Evolutionary conservation across 2,797 vertebrate species (phyloP), one percentile per base, ranked within the genome.

Genomic region (Salarias fasciatus): DNA sequence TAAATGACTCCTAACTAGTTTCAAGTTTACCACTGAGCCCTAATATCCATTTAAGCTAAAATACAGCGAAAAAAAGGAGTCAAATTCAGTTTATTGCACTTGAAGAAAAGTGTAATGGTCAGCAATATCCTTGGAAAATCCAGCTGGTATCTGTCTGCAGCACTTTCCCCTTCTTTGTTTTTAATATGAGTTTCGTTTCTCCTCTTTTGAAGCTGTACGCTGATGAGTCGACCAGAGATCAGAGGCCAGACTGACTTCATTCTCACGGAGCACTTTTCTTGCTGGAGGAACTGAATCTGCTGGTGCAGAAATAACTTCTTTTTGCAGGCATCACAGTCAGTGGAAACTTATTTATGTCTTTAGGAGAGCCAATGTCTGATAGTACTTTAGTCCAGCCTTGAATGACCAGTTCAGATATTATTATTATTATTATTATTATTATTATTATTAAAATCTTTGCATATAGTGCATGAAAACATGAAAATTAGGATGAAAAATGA

Each of bases 161-260:
- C 41, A 33, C 31, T 38, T 41, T 53, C 5, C 13, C 33, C 31
- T 30, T 47, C 28, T 3, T n/a, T 41, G 1, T 48, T 52, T 53
- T 61, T 29, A 8, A 14, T 65, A 35, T 46, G 15, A 55, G 30
- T n/a, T 15, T 42, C n/a, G 33, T 31, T 62, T 11, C 0, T 49
- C 5, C 36, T 6, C 42, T 45, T 58, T 38, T 61, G 3, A 70
- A 61, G 31, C 12, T 11, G 35, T 5, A 4, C 24, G 4, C 6
- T 55, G 11, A 69, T 28, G 47, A 57, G 48, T 12, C 35, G 45
- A 64, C 49, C 44, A 29, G 38, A 28, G 8, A 38, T 18, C 12
- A 18, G 47, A 54, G 51, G 62, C 47, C 11, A 15, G 52, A 55
- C n/a, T 28, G 38, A 40, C 5, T 7, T 35, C 12, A 30, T 66